Evolutionary conservation across 2,888 invertebrate species (phyloP), one percentile per base, ranked within the genome.

Genomic region (Melitaea athalia): DNA sequence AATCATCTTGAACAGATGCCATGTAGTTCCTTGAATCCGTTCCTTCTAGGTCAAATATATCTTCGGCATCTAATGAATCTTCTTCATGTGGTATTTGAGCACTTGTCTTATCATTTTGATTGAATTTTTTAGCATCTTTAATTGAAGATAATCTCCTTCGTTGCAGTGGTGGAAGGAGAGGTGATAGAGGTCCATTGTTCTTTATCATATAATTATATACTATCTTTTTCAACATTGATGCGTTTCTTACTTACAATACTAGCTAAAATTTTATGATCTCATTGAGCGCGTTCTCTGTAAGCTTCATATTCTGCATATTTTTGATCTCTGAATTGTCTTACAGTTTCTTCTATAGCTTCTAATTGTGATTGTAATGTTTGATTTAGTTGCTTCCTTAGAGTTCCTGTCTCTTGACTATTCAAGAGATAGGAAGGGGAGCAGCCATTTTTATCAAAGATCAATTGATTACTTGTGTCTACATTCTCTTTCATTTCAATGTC

Each of bases 41-140:
- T 63, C 95, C 97, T 84, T 97, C 97, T 77, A 97, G 91, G 77
- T 95, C 95, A 81, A 97, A 97, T 72, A 97, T 91, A 69, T 95
- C 95, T 85, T 96, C 96, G 12, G 95, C 93, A 77, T 96, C 96
- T 69, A 94, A 86, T 0, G 89, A 92, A 76, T 93, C 91, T 67
- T 93, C 93, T 77, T 92, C 92, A 4, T 85, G 84, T 1, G 88
- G 85, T 66, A 86, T 76, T 75, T 82, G 83, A 77, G 82, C 85
- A 73, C 75, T 79, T 66, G 84, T 75, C 92, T 88, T 73, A 80
- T n/a, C 78, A 80, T 81, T 83, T 69, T 89, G 87, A 75, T 85
- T 74, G 63, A 85, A 75, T 80, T 89, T 91, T 85, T 91, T 91
- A 84, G 87, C 86, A 88, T 91, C 92, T 88, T 92, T 92, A 69